Percentiles rank a stretch among this genome's conserved stretches.
Conservation (phyloP, 2,797 vertebrate species). For the Sciurus vulgaris region DNA sequence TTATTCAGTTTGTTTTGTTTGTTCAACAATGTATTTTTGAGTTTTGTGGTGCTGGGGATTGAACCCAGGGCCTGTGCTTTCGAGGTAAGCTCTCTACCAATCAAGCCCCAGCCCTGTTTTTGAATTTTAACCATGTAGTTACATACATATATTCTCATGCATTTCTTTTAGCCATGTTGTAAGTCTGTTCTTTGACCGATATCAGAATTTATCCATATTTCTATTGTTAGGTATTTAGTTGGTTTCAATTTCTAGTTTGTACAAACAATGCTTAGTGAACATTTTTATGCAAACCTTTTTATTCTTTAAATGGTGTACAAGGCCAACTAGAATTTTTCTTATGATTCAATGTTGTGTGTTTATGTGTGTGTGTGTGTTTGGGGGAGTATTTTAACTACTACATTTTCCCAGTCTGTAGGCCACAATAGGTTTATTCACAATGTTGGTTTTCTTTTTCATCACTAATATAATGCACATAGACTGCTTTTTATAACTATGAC, state of each 20-base stretch:
- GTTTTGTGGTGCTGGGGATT: too few species aligned
- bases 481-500: conserved; percentile 25
- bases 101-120: neutral
- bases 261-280: conserved; percentile 46
- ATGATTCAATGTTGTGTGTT: neutral
- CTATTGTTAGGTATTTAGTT: conserved; percentile 24
- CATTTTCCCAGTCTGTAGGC: neutral
- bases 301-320: neutral
- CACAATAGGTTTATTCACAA: neutral
- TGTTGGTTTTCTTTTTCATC: neutral
- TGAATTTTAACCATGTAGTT: neutral
- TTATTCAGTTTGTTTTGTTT: conserved; percentile 5
- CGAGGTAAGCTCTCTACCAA: too few species aligned
- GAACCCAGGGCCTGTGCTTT: too few species aligned
- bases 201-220: conserved; percentile 39
- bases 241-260: conserved; percentile 46
- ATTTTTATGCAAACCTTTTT: conserved; percentile 35
- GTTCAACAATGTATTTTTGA: neutral
- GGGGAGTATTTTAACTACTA: conserved; percentile 20
- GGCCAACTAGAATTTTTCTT: conserved; percentile 17
- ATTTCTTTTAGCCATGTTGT: conserved; percentile 50
- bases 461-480: neutral
- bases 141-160: neutral
- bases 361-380: neutral
- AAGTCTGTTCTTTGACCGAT: conserved; percentile 27